Evolutionary conservation across 2,888 invertebrate species (phyloP).

Genomic region (Himalopsyche anomala): DNA sequence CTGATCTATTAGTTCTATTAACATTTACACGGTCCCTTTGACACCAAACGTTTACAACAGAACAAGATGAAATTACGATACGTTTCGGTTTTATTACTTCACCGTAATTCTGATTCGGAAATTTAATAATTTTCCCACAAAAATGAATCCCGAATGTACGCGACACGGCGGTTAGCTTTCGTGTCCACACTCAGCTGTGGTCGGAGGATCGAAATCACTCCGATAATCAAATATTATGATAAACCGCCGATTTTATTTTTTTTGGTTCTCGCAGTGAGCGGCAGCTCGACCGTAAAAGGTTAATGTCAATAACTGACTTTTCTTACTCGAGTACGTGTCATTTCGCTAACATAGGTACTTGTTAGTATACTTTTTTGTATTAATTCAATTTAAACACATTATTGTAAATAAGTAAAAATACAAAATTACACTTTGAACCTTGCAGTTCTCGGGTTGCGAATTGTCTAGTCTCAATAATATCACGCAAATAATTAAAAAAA

Average conservation of each 20-base stretch:
- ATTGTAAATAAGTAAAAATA: no score
- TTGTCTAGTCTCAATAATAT: no score
- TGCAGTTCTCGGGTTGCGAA: no score
- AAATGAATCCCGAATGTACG: neutral
- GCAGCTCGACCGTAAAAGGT: conserved; percentile 41
- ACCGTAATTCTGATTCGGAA: conserved; percentile 16
- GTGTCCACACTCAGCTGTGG: conserved; percentile 15
- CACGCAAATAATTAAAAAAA: no score
- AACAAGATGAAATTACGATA: conserved; percentile 30
- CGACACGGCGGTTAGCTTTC: conserved; percentile 22
- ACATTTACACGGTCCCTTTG: conserved; percentile 13
- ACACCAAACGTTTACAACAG: conserved; percentile 16
- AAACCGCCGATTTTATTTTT: conserved; percentile 46
- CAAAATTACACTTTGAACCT: no score
- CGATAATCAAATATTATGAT: conserved; percentile 37
- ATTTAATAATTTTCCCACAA: conserved; percentile 31
- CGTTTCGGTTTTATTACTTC: conserved; percentile 25
- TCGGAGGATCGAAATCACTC: conserved; percentile 5
- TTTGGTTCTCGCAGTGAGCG: conserved; percentile 14
- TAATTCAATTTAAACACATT: no score
- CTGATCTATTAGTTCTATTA: conserved; percentile 5
- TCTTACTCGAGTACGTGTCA: conserved; percentile 1
- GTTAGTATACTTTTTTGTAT: neutral
- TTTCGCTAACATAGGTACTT: neutral
- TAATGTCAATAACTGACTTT: conserved; percentile 49